Base-by-base conservation (phyloP, 2,113 vertebrate genomes). In the Phylloscopus trochilus region DNA sequence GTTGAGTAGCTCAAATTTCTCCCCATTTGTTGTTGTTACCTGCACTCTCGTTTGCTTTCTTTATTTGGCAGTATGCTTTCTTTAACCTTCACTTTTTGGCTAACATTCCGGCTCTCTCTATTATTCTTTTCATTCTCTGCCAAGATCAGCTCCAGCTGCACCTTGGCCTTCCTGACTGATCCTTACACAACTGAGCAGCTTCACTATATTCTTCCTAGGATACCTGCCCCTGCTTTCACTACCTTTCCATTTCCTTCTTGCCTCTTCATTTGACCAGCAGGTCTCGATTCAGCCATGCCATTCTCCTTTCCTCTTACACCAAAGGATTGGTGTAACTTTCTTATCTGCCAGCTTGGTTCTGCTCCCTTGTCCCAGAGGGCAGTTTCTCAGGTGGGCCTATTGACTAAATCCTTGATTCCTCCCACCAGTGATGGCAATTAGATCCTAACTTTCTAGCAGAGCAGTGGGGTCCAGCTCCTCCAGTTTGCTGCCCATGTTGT, bases 161-260 rank as follows among this genome's bases (percentile, higher is more conserved):
- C 22, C n/a, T 58, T 39, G 49, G n/a, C n/a, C 26, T 64, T 55
- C 39, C 62, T 70, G 15, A 46, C 43, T 0, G 2, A 35, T 41
- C 21, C 37, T 37, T 52, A 46, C 6, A 47, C 22, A 37, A 33
- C 13, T 8, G 12, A 46, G 17, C 72, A 78, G 26, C 7, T 11
- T 56, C 0, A 0, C 20, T 44, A 3, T 11, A 28, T 15, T 22
- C n/a, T 31, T 75, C 44, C 30, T 14, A 43, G 63, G 11, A 43
- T 7, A 70, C 5, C 13, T 68, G 35, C 24, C 21, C 47, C 24
- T 77, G 46, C 46, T 78, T 56, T 37, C 24, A 18, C 59, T 39
- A 21, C 23, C 11, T 51, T 21, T 35, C 11, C 12, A 12, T 58
- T 67, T 91, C 24, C 30, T 46, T 74, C 43, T 30, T n/a, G 20